Conservation (phyloP, 2,888 invertebrate species). For the Candidula unifasciata region DNA sequence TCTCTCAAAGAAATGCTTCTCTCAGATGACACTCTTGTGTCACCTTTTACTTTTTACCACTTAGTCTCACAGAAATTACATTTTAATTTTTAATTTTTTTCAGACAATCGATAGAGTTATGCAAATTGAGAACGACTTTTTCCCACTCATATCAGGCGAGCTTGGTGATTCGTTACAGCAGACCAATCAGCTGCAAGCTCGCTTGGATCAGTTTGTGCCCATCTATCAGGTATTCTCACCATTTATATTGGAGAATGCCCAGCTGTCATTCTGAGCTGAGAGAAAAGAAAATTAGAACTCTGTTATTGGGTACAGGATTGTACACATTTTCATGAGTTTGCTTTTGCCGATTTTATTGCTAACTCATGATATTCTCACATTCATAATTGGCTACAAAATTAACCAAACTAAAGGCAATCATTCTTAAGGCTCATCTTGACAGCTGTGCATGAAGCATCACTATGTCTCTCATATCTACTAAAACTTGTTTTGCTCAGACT, state of each 20-base stretch:
- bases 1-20: too few species aligned
- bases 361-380: too few species aligned
- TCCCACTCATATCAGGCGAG: conserved; percentile 85
- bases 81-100: conserved; percentile 51
- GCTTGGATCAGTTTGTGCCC: conserved; percentile 75
- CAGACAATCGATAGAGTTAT: conserved; percentile 78
- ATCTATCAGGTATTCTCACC: conserved; percentile 71
- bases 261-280: conserved; percentile 9
- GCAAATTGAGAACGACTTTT: conserved; percentile 85
- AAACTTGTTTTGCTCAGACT: conserved; percentile 71
- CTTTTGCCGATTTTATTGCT: too few species aligned
- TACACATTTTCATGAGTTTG: too few species aligned
- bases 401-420: not conserved
- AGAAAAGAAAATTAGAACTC: not conserved
- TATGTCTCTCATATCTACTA: not conserved
- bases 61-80: not conserved
- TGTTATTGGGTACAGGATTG: not conserved
- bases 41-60: too few species aligned
- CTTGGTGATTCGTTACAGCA: conserved; percentile 81
- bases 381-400: too few species aligned
- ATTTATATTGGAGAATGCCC: conserved; percentile 7
- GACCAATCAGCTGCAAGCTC: conserved; percentile 71
- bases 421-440: conserved; percentile 19
- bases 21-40: too few species aligned
- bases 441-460: conserved; percentile 21